Base-by-base conservation (phyloP, 2,888 invertebrate genomes). In the Eupithecia subumbrata region DNA sequence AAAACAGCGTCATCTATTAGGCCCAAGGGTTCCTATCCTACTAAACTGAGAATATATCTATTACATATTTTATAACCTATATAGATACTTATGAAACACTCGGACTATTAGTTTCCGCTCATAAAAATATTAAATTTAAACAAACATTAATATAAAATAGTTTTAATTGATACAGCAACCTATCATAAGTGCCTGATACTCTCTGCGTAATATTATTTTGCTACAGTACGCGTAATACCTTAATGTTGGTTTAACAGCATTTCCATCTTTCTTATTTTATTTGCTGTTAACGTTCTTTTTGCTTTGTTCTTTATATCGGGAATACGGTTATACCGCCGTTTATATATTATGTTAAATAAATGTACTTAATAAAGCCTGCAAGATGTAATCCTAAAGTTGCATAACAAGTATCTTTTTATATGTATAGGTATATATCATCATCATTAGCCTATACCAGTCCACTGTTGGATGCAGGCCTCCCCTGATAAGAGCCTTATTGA, bases 351-450 rank as follows among this genome's bases (percentile, higher is more conserved):
- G 25, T 45, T 30, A 34, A 71, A 73, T 66, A 77, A 74, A 75
- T 74, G 37, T 48, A 37, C 37, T 37, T 30, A 30, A 80, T 81
- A 80, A 80, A 77, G 72, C 81, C 79, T 77, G 76, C 79, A 80
- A 83, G 81, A 80, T 81, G 78, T 83, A 81, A 82, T 79, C 78
- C 80, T 73, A 80, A 79, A 80, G 79, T 87, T 86, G 83, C 83
- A 77, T 82, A 86, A 87, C 8, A 43, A 14, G 14, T 43, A 40
- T 40, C 9, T 40, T 40, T 8, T 11, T 40, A 40, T 40, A 40
- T 30, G 30, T 2, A 30, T 30, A 30, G 30, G 30, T 30, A 30
- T n/a, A n/a, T n/a, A n/a, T n/a, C n/a, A n/a, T n/a, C n/a, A n/a
- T n/a, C n/a, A n/a, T n/a, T 3, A 30, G 30, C 30, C 30, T 2